These are phyloP conservation scores for Chloroceryle inda DNA, from an alignment of 2,797 vertebrate species.

Conservation along the genomic window DNA sequence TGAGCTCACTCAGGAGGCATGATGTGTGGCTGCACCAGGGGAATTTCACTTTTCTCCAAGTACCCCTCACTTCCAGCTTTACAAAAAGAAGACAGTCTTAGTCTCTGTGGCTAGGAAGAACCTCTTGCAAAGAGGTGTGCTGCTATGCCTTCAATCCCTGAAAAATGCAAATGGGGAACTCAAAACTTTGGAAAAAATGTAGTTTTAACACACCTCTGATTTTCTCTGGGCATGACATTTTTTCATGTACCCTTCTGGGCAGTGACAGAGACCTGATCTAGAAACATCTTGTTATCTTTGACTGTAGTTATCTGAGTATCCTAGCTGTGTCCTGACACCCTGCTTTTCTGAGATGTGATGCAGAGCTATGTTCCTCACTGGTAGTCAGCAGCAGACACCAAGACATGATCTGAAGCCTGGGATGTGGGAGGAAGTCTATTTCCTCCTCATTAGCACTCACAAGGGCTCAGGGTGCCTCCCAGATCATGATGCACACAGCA, in stretches of 20 bases:
- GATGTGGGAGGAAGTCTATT: background rate
- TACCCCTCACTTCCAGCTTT: background rate
- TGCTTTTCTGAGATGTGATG: background rate
- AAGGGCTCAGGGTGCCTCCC: background rate
- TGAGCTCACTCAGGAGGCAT: background rate
- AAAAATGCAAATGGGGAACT: background rate
- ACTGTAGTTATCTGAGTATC: background rate
- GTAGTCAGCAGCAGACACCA: background rate
- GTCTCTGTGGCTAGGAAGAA: background rate
- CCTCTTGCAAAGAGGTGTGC: background rate
- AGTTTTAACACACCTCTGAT: background rate
- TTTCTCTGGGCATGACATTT: background rate
- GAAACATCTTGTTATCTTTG: background rate
- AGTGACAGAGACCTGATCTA: background rate
- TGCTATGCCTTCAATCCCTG: background rate
- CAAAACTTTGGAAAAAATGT: background rate
- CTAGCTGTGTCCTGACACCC: background rate
- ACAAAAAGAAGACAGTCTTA: background rate
- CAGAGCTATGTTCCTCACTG: background rate
- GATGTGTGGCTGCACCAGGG: background rate
- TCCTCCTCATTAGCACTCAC: background rate
- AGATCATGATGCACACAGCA: background rate
- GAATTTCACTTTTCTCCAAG: background rate
- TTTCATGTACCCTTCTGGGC: background rate
- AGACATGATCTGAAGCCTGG: background rate